Base-by-base conservation (phyloP, 1,140 invertebrate species). In the Drosophila sp. region DNA sequence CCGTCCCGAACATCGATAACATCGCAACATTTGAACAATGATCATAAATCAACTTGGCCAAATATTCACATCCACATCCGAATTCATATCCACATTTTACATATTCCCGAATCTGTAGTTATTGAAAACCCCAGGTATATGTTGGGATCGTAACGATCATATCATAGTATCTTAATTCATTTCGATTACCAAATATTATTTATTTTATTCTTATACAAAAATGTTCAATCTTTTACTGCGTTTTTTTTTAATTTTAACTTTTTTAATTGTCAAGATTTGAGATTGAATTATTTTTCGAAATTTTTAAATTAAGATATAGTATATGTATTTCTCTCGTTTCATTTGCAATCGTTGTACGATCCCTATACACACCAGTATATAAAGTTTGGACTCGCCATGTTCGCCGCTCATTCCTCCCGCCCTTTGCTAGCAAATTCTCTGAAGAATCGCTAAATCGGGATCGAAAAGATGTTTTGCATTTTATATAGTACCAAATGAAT, bases 401-500 rank as follows among this genome's bases (percentile, higher is more conserved):
- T 58, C 25, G 25, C 40, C 14, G 56, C 25, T 14, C 34, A 56
- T 58, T 58, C 40, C 38, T 36, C 16, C 38, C 21, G 4, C 4
- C 21, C 36, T 4, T 13, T 4, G 36, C 27, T 21, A 16, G 7
- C 1, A 21, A 21, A 1, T 21, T 21, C 1, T 21, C 21, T 4
- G 48, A 46, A n/a, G 18, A 41, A 54, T 57, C 67, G 53, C 50
- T 48, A 57, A 9, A 29, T 63, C 40, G 67, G 67, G 58, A 69
- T 64, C 51, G 57, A 67, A 72, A 38, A 45, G 43, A 29, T 71
- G 25, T 48, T 61, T 74, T 79, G 80, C 80, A 83, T 84, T 86
- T 84, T 75, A 80, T 75, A 81, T 87, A 21, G 21, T 21, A 87
- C 73, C 82, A 86, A 86, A 86, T 86, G 78, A 81, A 82, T 29